A percentile compares a stretch with the other conserved stretches of the same genome.
Conservation (phyloP, 2,888 invertebrate species). For the Allacma fusca region DNA sequence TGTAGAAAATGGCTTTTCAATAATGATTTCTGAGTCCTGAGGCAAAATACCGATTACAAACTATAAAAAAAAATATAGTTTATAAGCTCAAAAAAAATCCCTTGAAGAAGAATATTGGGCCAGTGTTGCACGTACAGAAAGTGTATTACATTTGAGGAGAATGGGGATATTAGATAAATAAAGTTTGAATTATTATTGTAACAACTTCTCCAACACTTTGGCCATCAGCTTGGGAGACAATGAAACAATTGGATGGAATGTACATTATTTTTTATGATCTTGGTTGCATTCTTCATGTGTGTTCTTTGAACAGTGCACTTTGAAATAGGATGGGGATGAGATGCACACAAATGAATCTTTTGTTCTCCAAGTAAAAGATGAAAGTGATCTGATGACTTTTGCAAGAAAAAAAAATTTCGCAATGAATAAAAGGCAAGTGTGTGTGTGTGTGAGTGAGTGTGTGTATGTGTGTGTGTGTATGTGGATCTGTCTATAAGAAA, state of each 20-base stretch:
- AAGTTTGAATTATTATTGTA: background rate
- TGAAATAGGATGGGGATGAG: slow-evolving; percentile 1
- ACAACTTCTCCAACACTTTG: background rate
- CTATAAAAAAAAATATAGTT: too few relatives aligned
- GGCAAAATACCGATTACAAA: too few relatives aligned
- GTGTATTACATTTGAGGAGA: background rate
- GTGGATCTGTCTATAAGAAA: too few relatives aligned
- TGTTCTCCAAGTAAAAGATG: slow-evolving; percentile 43
- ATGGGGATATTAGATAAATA: background rate
- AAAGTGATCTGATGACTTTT: slow-evolving; percentile 55
- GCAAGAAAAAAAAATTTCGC: slow-evolving; percentile 30
- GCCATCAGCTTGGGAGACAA: background rate
- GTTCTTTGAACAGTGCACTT: background rate
- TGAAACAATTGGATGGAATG: slow-evolving; percentile 7
- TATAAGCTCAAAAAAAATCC: too few relatives aligned
- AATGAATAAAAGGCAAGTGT: slow-evolving; percentile 28
- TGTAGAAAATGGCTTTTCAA: too few relatives aligned
- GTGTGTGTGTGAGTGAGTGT: background rate
- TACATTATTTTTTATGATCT: slow-evolving; percentile 14
- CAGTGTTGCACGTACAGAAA: too few relatives aligned
- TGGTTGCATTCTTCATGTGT: background rate
- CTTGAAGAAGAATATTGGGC: too few relatives aligned
- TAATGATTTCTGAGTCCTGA: too few relatives aligned
- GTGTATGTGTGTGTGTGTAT: too few relatives aligned
- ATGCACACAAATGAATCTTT: slow-evolving; percentile 11